Percentiles rank a stretch among this genome's conserved stretches.
These are phyloP conservation scores for Drosophila ambigua DNA, from an alignment of 1,140 invertebrate genomes.

Conservation along the genomic window DNA sequence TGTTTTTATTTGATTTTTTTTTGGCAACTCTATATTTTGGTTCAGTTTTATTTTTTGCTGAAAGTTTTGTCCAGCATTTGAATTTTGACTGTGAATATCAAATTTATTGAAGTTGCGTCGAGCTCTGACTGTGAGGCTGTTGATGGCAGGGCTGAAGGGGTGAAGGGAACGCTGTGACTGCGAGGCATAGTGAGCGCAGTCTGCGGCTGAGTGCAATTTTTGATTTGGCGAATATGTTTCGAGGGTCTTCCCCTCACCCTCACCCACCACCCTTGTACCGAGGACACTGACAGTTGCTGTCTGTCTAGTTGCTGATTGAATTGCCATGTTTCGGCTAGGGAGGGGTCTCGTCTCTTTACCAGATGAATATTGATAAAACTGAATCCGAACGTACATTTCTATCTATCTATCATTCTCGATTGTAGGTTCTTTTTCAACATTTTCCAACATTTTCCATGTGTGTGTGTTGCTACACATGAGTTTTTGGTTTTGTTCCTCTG, in stretches of 20 bases:
- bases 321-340: conserved; percentile 31
- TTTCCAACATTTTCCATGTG: too few species aligned
- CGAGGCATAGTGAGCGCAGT: neutral
- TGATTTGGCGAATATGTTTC: conserved; percentile 70
- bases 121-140: neutral
- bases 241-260: neutral
- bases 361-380: conserved; percentile 33
- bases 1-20: conserved; percentile 32
- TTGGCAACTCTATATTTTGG: neutral
- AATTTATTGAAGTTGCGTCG: conserved; percentile 68
- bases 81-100: conserved; percentile 49
- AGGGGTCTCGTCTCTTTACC: neutral
- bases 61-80: conserved; percentile 49
- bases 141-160: too few species aligned
- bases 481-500: neutral
- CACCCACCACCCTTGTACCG: too few species aligned
- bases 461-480: conserved; percentile 1
- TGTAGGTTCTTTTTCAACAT: conserved; percentile 2
- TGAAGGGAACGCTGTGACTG: too few species aligned
- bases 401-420: neutral
- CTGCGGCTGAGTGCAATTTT: conserved; percentile 61
- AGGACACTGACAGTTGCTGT: conserved; percentile 18
- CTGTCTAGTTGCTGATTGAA: conserved; percentile 39
- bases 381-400: neutral
- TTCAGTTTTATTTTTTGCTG: neutral